Percentiles rank a stretch among this genome's conserved stretches.
Evolutionary conservation across 1,140 invertebrate genomes (phyloP).

Genomic region (Papilio machaon): DNA sequence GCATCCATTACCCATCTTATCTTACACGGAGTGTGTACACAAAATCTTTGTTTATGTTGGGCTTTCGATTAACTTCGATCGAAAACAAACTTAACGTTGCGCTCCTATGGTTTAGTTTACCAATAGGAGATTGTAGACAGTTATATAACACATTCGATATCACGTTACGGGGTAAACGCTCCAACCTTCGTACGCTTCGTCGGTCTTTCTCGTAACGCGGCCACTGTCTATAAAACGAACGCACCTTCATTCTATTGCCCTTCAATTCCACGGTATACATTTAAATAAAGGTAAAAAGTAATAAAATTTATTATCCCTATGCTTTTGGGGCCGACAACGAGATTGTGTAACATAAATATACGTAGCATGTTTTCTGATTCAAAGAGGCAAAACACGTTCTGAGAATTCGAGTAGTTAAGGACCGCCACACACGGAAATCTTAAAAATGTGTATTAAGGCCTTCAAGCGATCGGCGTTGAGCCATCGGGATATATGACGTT

Average conservation of each 20-base stretch:
- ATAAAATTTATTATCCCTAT: not conserved
- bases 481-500: too few species aligned
- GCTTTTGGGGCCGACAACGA: conserved; percentile 1
- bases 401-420: conserved; percentile 25
- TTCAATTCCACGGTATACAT: conserved; percentile 29
- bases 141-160: conserved; percentile 72
- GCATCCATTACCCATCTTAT: conserved; percentile 60
- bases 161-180: conserved; percentile 73
- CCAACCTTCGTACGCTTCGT: conserved; percentile 70
- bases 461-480: too few species aligned
- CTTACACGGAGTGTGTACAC: conserved; percentile 44
- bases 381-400: conserved; percentile 42
- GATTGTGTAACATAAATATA: conserved; percentile 23
- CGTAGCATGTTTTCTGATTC: conserved; percentile 37
- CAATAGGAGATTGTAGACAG: conserved; percentile 56
- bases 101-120: conserved; percentile 46
- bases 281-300: conserved; percentile 7
- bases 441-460: not conserved
- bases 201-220: conserved; percentile 69
- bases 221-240: conserved; percentile 50
- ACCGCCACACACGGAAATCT: not conserved
- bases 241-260: conserved; percentile 23
- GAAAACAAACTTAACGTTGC: conserved; percentile 46
- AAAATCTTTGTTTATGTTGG: conserved; percentile 45
- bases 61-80: not conserved